Conservation (phyloP, 2,797 vertebrate species). For the Gouania willdenowi region DNA sequence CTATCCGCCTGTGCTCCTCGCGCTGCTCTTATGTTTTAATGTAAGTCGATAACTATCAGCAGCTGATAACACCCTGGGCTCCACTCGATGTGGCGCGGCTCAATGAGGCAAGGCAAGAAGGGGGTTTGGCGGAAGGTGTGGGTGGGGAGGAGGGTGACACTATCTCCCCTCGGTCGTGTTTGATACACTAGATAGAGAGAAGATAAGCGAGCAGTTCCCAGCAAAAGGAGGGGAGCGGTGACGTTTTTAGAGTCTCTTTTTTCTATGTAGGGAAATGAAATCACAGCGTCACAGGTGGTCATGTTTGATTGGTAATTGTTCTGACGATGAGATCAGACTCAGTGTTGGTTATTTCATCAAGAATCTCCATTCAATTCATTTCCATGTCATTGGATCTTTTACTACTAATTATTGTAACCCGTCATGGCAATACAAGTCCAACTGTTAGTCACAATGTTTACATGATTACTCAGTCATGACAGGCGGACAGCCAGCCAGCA, state of each 20-base stretch:
- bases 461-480: background rate
- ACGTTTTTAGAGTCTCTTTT: constrained; percentile 33
- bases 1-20: constrained; percentile 29
- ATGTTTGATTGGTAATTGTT: constrained; percentile 48
- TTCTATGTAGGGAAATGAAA: constrained; percentile 24
- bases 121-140: constrained; percentile 13
- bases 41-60: constrained; percentile 66
- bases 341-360: background rate
- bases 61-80: constrained; percentile 53
- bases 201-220: constrained; percentile 48
- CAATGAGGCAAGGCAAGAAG: constrained; percentile 37
- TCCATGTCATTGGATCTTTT: background rate
- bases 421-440: background rate
- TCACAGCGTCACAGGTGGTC: constrained; percentile 38
- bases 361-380: too few relatives aligned
- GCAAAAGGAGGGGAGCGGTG: constrained; percentile 6
- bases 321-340: constrained; percentile 16
- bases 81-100: constrained; percentile 28
- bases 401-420: constrained; percentile 1
- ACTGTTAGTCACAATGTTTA: constrained; percentile 2
- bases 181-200: constrained; percentile 41
- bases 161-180: constrained; percentile 51
- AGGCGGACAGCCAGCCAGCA: constrained; percentile 1
- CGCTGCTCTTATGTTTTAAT: constrained; percentile 64
- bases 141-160: constrained; percentile 24